Conservation (phyloP, 2,888 invertebrate genomes). For the Rhogogaster chlorosoma region DNA sequence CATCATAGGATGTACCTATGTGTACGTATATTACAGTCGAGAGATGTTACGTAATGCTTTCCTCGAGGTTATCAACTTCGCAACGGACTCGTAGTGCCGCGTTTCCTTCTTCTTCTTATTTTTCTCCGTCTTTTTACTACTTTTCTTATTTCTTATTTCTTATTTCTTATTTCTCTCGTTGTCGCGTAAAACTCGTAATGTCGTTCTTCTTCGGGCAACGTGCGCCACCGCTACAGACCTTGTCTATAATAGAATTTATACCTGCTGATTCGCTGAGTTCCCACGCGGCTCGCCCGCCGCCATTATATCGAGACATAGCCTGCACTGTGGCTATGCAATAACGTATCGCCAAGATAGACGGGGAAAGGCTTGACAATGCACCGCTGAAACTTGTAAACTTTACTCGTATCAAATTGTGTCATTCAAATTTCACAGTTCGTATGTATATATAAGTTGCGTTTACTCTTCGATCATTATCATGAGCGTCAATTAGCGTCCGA, state of each 20-base stretch:
- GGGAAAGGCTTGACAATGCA: not conserved
- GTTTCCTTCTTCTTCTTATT: not conserved
- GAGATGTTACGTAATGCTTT: slow-evolving; percentile 43
- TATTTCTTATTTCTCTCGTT: not conserved
- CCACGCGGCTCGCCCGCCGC: slow-evolving; percentile 26
- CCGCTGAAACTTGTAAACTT: not conserved
- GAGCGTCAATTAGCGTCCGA: too few species aligned
- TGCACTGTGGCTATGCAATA: not conserved
- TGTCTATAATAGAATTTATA: not conserved
- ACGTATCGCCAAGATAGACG: not conserved
- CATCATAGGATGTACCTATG: too few species aligned
- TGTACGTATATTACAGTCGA: not conserved
- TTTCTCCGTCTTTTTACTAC: not conserved
- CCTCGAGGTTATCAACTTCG: slow-evolving; percentile 48
- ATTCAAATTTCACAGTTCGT: not conserved
- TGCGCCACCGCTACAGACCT: not conserved
- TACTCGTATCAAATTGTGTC: not conserved
- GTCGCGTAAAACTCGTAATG: not conserved
- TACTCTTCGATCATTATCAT: not conserved
- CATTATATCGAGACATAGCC: slow-evolving; percentile 28
- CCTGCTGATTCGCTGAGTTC: slow-evolving; percentile 20
- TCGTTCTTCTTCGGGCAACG: not conserved
- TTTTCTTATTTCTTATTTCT: not conserved
- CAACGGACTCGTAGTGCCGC: not conserved
- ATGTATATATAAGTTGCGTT: not conserved